A percentile compares a stretch with the other conserved stretches of the same genome.
Evolutionary conservation across 2,797 vertebrate species (phyloP).

Genomic region (Sarcoramphus papa): DNA sequence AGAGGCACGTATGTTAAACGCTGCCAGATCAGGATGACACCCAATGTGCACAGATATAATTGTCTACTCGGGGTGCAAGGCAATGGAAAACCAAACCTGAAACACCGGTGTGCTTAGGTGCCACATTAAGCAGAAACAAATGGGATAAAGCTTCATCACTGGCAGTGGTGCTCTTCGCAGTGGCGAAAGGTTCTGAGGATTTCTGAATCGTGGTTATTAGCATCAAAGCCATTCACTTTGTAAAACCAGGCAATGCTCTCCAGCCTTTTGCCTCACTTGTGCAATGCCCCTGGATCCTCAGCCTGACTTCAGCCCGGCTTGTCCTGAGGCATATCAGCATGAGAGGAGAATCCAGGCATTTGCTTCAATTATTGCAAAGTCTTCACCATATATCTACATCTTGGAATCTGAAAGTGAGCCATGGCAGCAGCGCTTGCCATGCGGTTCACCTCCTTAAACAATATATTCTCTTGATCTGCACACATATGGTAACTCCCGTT

Average conservation of each 20-base stretch:
- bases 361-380: neutral
- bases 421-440: neutral
- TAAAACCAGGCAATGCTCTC: neutral
- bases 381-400: neutral
- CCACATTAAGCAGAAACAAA: neutral
- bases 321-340: neutral
- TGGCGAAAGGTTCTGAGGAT: neutral
- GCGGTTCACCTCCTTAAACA: neutral
- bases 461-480: neutral
- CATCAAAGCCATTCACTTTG: neutral
- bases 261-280: neutral
- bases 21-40: neutral
- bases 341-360: neutral
- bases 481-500: neutral
- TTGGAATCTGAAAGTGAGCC: neutral
- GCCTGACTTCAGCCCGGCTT: neutral
- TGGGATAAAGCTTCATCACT: neutral
- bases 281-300: neutral
- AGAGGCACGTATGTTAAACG: neutral
- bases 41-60: neutral
- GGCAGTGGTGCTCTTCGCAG: neutral
- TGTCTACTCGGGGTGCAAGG: accelerated
- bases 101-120: neutral
- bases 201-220: neutral
- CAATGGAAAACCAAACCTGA: neutral